phyloP scores from a whole-genome alignment of 2,113 vertebrate genomes.

The Stegostoma tigrinum region DNA sequence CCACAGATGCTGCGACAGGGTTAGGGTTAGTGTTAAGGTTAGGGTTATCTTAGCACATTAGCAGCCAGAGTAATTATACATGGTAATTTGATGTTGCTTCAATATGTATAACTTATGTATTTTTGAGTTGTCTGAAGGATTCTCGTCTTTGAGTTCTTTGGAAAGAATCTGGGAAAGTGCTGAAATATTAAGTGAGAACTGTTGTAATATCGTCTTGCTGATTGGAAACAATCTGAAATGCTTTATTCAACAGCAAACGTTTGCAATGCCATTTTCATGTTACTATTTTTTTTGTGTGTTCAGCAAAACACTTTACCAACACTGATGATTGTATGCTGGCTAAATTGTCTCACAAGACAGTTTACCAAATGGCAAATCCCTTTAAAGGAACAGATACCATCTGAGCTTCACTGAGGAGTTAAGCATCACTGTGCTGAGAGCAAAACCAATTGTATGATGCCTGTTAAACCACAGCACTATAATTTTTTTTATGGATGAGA shows the following conservation, averaged over 20 bases:
- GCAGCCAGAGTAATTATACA: background rate
- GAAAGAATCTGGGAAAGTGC: background rate
- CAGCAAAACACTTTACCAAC: background rate
- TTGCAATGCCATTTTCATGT: background rate
- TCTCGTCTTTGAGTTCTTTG: background rate
- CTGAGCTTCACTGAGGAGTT: background rate
- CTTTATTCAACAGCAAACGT: background rate
- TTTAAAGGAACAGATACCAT: background rate
- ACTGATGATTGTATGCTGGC: background rate
- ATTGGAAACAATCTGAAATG: background rate
- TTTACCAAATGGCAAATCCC: background rate
- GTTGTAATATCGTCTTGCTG: background rate
- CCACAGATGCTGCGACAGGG: no score
- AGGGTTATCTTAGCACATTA: background rate
- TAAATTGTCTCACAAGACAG: background rate
- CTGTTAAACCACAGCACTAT: constrained; percentile 6
- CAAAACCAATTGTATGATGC: background rate
- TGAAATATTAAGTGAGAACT: background rate
- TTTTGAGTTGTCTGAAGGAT: background rate
- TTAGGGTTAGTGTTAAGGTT: no score
- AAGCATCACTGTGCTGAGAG: background rate
- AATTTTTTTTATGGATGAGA: constrained; percentile 24
- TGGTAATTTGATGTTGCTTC: background rate
- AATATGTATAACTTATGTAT: background rate
- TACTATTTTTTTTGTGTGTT: background rate